Conservation (phyloP, 2,113 vertebrate genomes). For the Okapia johnstoni region DNA sequence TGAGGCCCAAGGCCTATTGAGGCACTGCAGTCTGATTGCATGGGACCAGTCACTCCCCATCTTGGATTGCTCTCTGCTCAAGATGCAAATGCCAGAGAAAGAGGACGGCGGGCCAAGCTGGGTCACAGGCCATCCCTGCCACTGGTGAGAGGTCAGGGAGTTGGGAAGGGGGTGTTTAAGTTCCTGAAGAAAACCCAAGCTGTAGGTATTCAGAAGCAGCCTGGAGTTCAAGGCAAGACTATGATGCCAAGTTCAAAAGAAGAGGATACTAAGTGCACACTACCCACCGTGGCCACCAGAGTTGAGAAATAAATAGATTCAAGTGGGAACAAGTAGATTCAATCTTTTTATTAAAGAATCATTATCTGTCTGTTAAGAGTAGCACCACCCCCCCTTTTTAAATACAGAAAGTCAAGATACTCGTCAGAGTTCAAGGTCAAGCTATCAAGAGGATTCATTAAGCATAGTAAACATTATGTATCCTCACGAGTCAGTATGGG, state of each 20-base stretch:
- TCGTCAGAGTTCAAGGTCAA: background rate
- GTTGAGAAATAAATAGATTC: background rate
- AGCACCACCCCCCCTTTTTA: background rate
- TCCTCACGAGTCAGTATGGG: background rate
- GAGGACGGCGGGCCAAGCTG: background rate
- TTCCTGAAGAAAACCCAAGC: background rate
- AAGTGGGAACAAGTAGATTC: background rate
- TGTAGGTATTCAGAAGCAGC: background rate
- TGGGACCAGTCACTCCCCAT: background rate
- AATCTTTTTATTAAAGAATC: background rate
- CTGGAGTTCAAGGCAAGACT: too few species aligned
- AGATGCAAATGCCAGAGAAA: background rate
- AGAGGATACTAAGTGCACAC: background rate
- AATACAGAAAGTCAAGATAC: background rate
- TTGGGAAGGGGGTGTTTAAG: fast-evolving
- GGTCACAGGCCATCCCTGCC: background rate
- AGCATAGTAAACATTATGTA: background rate
- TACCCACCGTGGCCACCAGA: background rate
- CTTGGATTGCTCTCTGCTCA: background rate
- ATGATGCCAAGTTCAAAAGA: background rate
- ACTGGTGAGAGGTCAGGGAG: background rate
- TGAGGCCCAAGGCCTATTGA: fast-evolving
- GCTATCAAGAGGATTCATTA: background rate
- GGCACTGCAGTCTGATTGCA: background rate
- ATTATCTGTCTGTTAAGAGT: background rate